phyloP scores from a whole-genome alignment of 2,113 vertebrate genomes.

The Micromys minutus region DNA sequence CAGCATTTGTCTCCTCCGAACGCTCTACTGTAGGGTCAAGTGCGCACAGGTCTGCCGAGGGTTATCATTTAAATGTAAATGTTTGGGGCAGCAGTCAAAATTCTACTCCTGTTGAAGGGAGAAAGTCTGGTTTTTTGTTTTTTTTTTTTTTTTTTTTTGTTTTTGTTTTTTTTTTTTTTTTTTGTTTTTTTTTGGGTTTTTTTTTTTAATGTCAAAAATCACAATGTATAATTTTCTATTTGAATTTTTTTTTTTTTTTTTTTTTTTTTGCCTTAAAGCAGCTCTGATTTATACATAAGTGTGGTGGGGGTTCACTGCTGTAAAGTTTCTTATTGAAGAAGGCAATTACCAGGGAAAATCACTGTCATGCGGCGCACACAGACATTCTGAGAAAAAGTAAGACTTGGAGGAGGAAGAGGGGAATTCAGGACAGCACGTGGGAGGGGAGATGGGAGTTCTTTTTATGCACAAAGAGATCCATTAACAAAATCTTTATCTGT shows the following conservation, averaged over 20 bases:
- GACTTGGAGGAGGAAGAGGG: constrained; percentile 86
- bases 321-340: constrained; percentile 86
- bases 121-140: no score
- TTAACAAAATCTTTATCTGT: constrained; percentile 83
- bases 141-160: constrained; percentile 38
- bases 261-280: constrained; percentile 80
- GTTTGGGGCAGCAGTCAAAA: constrained; percentile 49
- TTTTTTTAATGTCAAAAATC: constrained; percentile 74
- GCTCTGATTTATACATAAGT: constrained; percentile 84
- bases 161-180: constrained; percentile 77
- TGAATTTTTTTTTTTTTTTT: constrained; percentile 78
- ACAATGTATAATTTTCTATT: constrained; percentile 62
- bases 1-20: constrained; percentile 48
- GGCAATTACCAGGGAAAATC: constrained; percentile 86
- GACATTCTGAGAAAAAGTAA: constrained; percentile 88
- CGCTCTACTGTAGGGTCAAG: constrained; percentile 23
- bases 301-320: constrained; percentile 85
- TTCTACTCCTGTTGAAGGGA: constrained; percentile 64
- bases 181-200: constrained; percentile 62
- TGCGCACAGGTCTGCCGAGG: neutral
- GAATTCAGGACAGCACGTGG: constrained; percentile 90
- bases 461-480: constrained; percentile 84
- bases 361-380: constrained; percentile 87
- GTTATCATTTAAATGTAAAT: neutral
- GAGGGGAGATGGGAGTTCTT: constrained; percentile 85